phyloP scores from a whole-genome alignment of 2,888 invertebrate genomes.

The Leptogaster cylindrica region DNA sequence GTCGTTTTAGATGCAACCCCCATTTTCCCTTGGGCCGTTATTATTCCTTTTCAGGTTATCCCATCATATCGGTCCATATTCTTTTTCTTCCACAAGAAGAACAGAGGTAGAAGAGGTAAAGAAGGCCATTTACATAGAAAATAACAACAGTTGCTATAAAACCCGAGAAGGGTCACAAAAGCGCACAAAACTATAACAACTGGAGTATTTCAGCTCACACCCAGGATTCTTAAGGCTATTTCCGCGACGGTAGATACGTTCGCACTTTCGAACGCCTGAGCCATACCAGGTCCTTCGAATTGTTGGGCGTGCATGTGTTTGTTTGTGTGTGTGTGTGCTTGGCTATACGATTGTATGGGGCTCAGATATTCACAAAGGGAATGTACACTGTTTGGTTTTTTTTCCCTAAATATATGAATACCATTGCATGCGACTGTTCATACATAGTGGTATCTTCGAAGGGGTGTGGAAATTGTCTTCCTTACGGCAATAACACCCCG shows the following conservation, averaged over 20 bases:
- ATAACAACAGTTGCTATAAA: slow-evolving; percentile 20
- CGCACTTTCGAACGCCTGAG: slow-evolving; percentile 5
- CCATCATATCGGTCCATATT: no score
- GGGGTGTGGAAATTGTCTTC: slow-evolving; percentile 17
- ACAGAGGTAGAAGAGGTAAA: no score
- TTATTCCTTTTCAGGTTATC: no score
- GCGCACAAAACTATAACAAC: not conserved
- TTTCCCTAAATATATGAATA: slow-evolving; percentile 27
- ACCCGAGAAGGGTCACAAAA: not conserved
- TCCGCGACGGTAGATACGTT: not conserved
- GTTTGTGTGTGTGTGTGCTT: no score
- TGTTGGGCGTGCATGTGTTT: no score
- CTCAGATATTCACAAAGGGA: no score
- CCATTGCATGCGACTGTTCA: slow-evolving; percentile 8
- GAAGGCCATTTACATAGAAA: not conserved
- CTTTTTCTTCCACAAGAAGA: no score
- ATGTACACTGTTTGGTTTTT: no score
- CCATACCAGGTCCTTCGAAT: not conserved
- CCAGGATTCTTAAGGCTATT: slow-evolving; percentile 4
- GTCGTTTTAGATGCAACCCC: no score
- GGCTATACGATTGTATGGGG: no score
- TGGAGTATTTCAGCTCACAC: not conserved
- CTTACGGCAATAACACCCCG: slow-evolving; percentile 17
- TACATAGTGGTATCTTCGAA: slow-evolving; percentile 9
- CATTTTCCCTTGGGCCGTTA: no score